Evolutionary conservation across 2,113 vertebrate species (phyloP), one percentile per base, ranked within the genome.

Genomic region (Morone chrysops): DNA sequence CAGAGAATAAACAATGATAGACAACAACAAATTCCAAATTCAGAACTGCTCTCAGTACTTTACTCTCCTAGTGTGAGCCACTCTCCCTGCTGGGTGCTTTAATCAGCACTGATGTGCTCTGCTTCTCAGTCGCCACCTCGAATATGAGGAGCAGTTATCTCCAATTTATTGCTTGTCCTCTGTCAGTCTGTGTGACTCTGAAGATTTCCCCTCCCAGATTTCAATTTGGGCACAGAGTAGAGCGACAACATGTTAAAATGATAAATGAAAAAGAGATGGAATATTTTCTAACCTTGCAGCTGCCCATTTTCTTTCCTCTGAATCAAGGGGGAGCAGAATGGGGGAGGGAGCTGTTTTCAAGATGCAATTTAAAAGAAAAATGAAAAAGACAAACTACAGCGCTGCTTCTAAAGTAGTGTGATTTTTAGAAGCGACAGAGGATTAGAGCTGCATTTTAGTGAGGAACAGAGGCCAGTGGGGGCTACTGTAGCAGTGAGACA

Each of bases 111-210:
- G 91, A 91, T 93, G 91, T 84, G 87, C 73, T 83, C 75, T 86
- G 86, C 82, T 83, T 85, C 80, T 90, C 87, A 89, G 91, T 90
- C 89, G 72, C 90, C 91, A 90, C 91, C 92, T 92, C 81, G 25
- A 91, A 93, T 89, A 89, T 75, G 86, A 90, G 72, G 80, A 90
- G 91, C 89, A 82, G 89, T 94, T 93, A 94, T 95, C 88, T 92
- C 82, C 91, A 91, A 92, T 94, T 93, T 90, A 92, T 91, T 89
- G 89, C 87, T 83, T 83, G 89, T 92, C 86, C 80, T 93, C 90
- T 89, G 90, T 92, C 90, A 82, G 75, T 85, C 82, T 70, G 82
- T 78, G 83, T 90, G 78, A 85, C 78, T 90, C 87, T 81, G 83
- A 91, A 91, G 83, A 90, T 83, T 81, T 85, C 76, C 84, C 75